phyloP scores from a whole-genome alignment of 2,797 vertebrate species.

The Bryconaethiops microstoma region DNA sequence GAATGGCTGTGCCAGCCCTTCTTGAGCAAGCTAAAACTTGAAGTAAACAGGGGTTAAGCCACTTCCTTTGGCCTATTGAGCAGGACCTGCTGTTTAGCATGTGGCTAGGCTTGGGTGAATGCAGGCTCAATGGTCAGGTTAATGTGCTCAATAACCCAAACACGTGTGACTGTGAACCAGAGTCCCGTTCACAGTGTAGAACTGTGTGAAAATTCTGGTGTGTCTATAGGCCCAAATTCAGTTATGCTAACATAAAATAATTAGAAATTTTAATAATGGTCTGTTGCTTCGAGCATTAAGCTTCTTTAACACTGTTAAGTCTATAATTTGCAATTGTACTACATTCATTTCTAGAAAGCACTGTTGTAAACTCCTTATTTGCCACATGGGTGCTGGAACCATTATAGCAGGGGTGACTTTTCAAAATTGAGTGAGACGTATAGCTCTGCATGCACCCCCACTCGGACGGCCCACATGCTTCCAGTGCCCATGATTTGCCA shows the following conservation, averaged over 20 bases:
- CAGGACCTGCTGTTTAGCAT: constrained; percentile 28
- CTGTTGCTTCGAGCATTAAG: too few species aligned
- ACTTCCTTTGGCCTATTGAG: constrained; percentile 23
- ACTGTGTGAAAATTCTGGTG: not conserved
- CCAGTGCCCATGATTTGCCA: too few species aligned
- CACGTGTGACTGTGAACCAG: constrained; percentile 3
- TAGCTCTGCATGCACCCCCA: too few species aligned
- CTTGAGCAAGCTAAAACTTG: constrained; percentile 21
- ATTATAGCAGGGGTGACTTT: too few species aligned
- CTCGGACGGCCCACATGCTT: too few species aligned
- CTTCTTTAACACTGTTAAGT: too few species aligned
- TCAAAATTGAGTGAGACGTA: too few species aligned
- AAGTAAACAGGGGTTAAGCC: constrained; percentile 13
- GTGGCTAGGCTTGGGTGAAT: not conserved
- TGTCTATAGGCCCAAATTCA: not conserved
- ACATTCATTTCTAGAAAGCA: too few species aligned
- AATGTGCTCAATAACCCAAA: constrained; percentile 3
- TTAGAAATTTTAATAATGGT: not conserved
- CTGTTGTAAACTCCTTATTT: too few species aligned
- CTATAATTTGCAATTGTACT: too few species aligned
- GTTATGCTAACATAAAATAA: not conserved
- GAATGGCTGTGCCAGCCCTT: constrained; percentile 25
- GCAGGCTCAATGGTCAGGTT: not conserved
- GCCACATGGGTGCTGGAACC: too few species aligned
- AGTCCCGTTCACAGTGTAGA: not conserved